Evolutionary conservation across 1,140 invertebrate species (phyloP), one percentile per base, ranked within the genome.

Genomic region (Drosophila ercepeae): DNA sequence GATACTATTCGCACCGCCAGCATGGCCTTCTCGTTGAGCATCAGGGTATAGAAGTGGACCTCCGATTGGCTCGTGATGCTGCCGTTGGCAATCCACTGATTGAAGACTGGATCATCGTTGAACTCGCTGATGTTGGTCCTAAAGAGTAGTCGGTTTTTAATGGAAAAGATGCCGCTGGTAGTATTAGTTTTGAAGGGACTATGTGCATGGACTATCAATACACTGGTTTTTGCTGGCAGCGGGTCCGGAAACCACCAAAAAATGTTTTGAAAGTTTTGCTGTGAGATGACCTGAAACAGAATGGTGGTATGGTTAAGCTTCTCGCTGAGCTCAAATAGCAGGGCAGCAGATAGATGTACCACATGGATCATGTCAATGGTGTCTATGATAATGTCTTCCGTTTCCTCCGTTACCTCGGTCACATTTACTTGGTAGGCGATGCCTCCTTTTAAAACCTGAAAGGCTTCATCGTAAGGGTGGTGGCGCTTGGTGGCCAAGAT

Each of bases 211-310:
- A 74, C 0, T 2, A 58, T 25, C 0, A 74, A 41, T 0, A 65
- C 27, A 13, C 14, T 29, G n/a, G 70, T 52, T 6, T 19, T 49
- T 0, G 70, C 9, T 16, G 70, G 52, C 34, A 74, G 11, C 0
- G 51, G 9, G 0, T 65, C 41, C 1, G 71, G 71, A 27, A 58
- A 58, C 71, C 71, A 74, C 71, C 71, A 74, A 9, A 25, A 74
- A 2, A 65, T 39, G 7, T 74, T 65, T 9, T 58, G 41, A 11
- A 13, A 0, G 9, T 27, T 34, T 6, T 13, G 25, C 34, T 74
- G 71, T 0, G 71, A 74, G 18, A 74, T 58, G 1, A 57, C 13
- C 36, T 74, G 71, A 7, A 74, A 49, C n/a, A 74, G 46, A 7
- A 74, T 8, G 1, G 32, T 13, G 11, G 18, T 19, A 3, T 46